Base-by-base conservation (phyloP, 2,113 vertebrate genomes). In the Podocnemis expansa region DNA sequence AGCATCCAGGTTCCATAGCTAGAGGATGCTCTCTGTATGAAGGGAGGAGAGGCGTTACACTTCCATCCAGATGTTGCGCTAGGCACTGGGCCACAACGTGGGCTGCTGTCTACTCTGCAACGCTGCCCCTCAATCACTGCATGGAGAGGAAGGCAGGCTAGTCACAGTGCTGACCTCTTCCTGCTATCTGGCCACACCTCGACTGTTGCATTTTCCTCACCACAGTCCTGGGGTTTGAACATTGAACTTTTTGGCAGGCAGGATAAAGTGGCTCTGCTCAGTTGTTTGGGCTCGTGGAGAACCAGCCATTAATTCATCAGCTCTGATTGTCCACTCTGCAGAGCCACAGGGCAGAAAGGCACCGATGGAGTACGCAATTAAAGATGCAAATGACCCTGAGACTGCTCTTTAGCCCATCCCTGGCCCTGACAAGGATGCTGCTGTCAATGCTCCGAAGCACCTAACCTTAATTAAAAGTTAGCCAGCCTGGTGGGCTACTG, bases 111-210 rank as follows among this genome's bases (percentile, higher is more conserved):
- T 70, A 19, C 34, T 38, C n/a, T 70, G 9, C 34, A n/a, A 17
- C 2, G 34, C 63, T 70, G 63, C 34, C n/a, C 19, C n/a, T 10
- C 60, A 38, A 4, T 38, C n/a, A 70, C 63, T 21, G 16, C 34
- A 4, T n/a, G 63, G 63, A 70, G 63, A 22, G 19, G 63, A 70
- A 70, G n/a, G 9, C 63, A 4, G 5, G 63, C 63, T 34, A 38
- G 19, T 21, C 63, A 70, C 8, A 29, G 54, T 22, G 1, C 0
- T 2, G 75, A 55, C 88, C 43, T 27, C 43, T 0, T 0, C 80
- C 24, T 84, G 56, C 34, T 47, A 0, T 5, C 12, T 1, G 8
- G 22, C 86, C 29, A n/a, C 0, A 3, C 17, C 19, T 38, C 27
- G 34, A 21, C 17, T 31, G 12, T 14, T 27, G 52, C 45, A 19